Percentiles rank a stretch among this genome's conserved stretches.
These are phyloP conservation scores for Potamarius usumacintae DNA, from an alignment of 2,113 vertebrate genomes.

Conservation along the genomic window DNA sequence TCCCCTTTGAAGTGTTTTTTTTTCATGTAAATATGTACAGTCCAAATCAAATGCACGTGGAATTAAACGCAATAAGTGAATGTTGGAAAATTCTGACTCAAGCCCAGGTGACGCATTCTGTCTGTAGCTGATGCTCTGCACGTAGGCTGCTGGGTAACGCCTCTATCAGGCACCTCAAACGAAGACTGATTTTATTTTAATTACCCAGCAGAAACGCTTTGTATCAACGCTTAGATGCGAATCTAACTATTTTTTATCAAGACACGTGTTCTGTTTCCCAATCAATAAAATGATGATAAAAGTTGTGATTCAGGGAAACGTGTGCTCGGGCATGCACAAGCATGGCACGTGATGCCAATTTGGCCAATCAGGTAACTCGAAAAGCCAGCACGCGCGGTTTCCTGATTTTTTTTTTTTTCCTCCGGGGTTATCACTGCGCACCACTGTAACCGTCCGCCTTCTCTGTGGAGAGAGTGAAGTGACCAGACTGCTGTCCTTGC, in stretches of 20 bases:
- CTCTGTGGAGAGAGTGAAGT: slow-evolving; percentile 59
- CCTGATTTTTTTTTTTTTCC: slow-evolving; percentile 54
- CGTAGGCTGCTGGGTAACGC: slow-evolving; percentile 65
- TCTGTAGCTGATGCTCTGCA: slow-evolving; percentile 65
- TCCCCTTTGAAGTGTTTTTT: background rate
- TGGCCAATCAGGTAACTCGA: slow-evolving; percentile 63
- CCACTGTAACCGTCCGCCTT: slow-evolving; percentile 59
- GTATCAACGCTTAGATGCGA: background rate
- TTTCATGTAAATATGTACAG: background rate
- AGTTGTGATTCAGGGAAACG: slow-evolving; percentile 58
- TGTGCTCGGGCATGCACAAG: slow-evolving; percentile 55
- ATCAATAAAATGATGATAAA: background rate
- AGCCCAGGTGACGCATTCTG: slow-evolving; percentile 49
- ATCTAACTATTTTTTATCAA: background rate
- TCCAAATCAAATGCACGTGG: background rate
- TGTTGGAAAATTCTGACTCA: slow-evolving; percentile 1
- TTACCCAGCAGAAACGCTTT: background rate
- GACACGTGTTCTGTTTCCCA: background rate
- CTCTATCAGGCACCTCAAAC: slow-evolving; percentile 24
- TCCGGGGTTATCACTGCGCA: slow-evolving; percentile 35
- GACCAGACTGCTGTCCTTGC: slow-evolving; percentile 60
- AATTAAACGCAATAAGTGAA: background rate
- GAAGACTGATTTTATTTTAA: background rate
- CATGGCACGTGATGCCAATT: slow-evolving; percentile 44
- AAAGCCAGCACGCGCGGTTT: slow-evolving; percentile 40